Evolutionary conservation across 2,888 invertebrate genomes (phyloP).

Genomic region (Andricus curvator): DNA sequence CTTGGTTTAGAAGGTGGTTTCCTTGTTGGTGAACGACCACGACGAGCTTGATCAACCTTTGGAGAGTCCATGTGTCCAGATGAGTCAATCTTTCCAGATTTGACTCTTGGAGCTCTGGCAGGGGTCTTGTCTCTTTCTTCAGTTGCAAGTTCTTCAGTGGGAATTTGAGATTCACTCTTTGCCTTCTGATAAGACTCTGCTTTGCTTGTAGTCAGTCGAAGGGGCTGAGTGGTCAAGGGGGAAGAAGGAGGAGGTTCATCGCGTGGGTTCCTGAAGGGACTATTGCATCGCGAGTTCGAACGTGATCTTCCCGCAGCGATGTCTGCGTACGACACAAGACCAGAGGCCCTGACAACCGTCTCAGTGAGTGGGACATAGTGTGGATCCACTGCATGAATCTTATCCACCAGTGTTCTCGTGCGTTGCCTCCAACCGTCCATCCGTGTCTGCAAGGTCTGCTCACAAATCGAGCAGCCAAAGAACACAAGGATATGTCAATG

Average conservation of each 20-base stretch:
- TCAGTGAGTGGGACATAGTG: slow-evolving; percentile 82
- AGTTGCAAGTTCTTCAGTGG: not conserved
- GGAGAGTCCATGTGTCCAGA: slow-evolving; percentile 38
- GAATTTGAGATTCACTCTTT: not conserved
- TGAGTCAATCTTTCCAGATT: slow-evolving; percentile 42
- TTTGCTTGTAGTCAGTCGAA: slow-evolving; percentile 63
- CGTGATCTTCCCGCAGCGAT: slow-evolving; percentile 84
- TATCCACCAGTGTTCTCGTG: slow-evolving; percentile 86
- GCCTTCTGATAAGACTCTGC: not conserved
- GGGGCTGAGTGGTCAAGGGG: slow-evolving; percentile 54
- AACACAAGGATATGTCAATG: slow-evolving; percentile 70
- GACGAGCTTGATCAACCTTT: slow-evolving; percentile 72
- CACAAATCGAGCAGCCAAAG: slow-evolving; percentile 78
- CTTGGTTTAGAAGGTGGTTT: slow-evolving; percentile 51
- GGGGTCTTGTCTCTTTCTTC: not conserved
- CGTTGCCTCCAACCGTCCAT: slow-evolving; percentile 85
- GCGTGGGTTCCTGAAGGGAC: slow-evolving; percentile 69
- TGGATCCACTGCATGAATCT: slow-evolving; percentile 88
- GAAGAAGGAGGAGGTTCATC: slow-evolving; percentile 62
- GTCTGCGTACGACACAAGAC: slow-evolving; percentile 82
- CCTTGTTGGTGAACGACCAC: slow-evolving; percentile 80
- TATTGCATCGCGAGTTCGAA: slow-evolving; percentile 74
- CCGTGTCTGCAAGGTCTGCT: slow-evolving; percentile 84
- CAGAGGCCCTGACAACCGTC: slow-evolving; percentile 56
- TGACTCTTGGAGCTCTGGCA: slow-evolving; percentile 35